Percentiles rank a stretch among this genome's conserved stretches.
These are phyloP conservation scores for Eucera pruinosa DNA, from an alignment of 2,888 invertebrate species.

Conservation along the genomic window DNA sequence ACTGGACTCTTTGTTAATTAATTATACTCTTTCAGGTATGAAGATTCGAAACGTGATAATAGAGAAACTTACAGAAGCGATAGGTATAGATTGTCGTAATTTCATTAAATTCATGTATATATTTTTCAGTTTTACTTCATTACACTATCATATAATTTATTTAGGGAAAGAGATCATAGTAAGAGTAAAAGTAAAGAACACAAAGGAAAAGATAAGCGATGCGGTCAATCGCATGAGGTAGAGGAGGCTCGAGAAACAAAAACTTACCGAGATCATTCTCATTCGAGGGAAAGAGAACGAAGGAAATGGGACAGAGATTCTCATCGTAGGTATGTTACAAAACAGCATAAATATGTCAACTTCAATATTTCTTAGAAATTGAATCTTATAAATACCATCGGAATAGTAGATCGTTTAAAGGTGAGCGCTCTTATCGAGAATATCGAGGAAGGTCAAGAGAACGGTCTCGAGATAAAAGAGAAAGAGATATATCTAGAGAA, in stretches of 20 bases:
- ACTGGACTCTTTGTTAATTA: neutral
- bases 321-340: slow-evolving; percentile 38
- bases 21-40: slow-evolving; percentile 39
- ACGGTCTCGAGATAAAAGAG: slow-evolving; percentile 58
- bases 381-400: neutral
- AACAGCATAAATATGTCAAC: neutral
- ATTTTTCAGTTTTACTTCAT: neutral
- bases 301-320: slow-evolving; percentile 32
- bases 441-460: slow-evolving; percentile 60
- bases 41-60: slow-evolving; percentile 8
- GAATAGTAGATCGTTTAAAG: slow-evolving; percentile 44
- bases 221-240: neutral
- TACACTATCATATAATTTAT: neutral
- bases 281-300: slow-evolving; percentile 45
- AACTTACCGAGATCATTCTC: slow-evolving; percentile 32
- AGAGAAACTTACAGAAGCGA: slow-evolving; percentile 33
- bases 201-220: slow-evolving; percentile 30
- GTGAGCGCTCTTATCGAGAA: slow-evolving; percentile 48
- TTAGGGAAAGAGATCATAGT: slow-evolving; percentile 34
- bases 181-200: slow-evolving; percentile 35
- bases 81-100: slow-evolving; percentile 40
- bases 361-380: neutral
- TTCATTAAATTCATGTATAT: neutral
- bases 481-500: slow-evolving; percentile 61
- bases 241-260: slow-evolving; percentile 20